Percentiles rank a stretch among this genome's conserved stretches.
Conservation (phyloP, 30 jellyfish, hydroid and myxozoan genomes). For the Catostylus mosaicus region DNA sequence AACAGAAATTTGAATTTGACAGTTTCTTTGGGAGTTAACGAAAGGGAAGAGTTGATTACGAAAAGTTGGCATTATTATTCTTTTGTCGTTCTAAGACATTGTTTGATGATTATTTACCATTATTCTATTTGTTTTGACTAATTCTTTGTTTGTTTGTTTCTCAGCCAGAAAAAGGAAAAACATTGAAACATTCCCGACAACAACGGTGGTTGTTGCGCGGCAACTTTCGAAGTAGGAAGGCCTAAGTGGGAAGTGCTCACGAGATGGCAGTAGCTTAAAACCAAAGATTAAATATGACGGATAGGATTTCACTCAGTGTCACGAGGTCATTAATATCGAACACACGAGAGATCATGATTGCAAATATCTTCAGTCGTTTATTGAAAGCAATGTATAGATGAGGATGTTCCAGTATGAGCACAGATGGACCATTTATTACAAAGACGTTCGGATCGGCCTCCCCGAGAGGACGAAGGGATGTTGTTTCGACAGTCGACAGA, state of each 20-base stretch:
- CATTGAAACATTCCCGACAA: constrained; percentile 10
- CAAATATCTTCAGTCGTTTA: neutral
- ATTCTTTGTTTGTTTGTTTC: constrained; percentile 1
- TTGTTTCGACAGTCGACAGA: constrained; percentile 67
- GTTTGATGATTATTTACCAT: no score
- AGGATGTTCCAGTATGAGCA: constrained; percentile 60
- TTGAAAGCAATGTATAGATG: neutral
- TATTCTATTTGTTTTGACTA: neutral
- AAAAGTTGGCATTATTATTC: no score
- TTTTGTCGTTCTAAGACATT: no score
- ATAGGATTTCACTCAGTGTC: constrained; percentile 6
- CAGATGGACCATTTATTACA: constrained; percentile 48
- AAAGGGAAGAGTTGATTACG: no score
- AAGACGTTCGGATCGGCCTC: constrained; percentile 71
- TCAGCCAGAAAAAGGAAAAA: constrained; percentile 1
- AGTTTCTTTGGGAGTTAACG: no score
- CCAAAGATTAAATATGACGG: neutral
- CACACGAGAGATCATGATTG: neutral
- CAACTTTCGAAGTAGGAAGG: constrained; percentile 21
- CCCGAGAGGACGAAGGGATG: constrained; percentile 73
- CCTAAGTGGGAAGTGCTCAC: constrained; percentile 37
- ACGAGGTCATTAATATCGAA: constrained; percentile 14
- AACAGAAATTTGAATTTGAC: no score
- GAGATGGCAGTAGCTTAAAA: neutral
- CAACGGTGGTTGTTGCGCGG: constrained; percentile 57